These are phyloP conservation scores for Ciona savignyi DNA, from an alignment of 23 tunicate genomes.

Conservation along the genomic window DNA sequence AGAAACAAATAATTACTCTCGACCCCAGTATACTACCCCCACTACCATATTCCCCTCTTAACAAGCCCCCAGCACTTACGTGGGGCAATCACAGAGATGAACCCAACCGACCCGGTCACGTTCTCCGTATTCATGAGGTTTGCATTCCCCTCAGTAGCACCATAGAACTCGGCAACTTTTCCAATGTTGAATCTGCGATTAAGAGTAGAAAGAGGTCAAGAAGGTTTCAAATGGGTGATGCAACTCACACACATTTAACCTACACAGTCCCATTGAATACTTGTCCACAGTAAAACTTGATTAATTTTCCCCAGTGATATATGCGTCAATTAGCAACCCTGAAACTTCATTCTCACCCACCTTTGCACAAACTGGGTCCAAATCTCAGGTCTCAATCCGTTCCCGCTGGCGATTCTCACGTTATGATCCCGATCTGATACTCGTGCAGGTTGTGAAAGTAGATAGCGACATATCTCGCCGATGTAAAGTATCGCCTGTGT, in stretches of 20 bases:
- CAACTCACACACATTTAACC: background rate
- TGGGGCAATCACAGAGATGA: slow-evolving; percentile 77
- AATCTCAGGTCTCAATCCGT: slow-evolving; percentile 82
- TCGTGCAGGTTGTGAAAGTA: slow-evolving; percentile 73
- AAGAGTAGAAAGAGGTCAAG: too few species aligned
- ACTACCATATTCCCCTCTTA: too few species aligned
- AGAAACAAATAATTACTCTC: too few species aligned
- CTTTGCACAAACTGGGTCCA: slow-evolving; percentile 82
- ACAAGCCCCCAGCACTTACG: too few species aligned
- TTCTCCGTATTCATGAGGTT: slow-evolving; percentile 80
- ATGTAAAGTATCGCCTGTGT: slow-evolving; percentile 66
- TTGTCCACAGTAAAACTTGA: background rate
- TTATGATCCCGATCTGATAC: slow-evolving; percentile 57
- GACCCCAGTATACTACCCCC: too few species aligned
- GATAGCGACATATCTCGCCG: slow-evolving; percentile 95
- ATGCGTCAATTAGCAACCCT: too few species aligned
- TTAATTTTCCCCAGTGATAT: too few species aligned
- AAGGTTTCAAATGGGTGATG: too few species aligned
- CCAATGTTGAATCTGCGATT: slow-evolving; percentile 55
- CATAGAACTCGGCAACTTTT: slow-evolving; percentile 90
- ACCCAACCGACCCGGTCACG: slow-evolving; percentile 74
- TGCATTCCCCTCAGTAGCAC: slow-evolving; percentile 96
- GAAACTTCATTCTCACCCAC: too few species aligned
- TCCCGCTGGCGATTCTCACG: slow-evolving; percentile 62
- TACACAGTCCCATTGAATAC: background rate